Percentiles rank a stretch among this genome's conserved stretches.
Evolutionary conservation across 2,888 invertebrate genomes (phyloP).

Genomic region (Pseudococcus jackbeardsleyi): DNA sequence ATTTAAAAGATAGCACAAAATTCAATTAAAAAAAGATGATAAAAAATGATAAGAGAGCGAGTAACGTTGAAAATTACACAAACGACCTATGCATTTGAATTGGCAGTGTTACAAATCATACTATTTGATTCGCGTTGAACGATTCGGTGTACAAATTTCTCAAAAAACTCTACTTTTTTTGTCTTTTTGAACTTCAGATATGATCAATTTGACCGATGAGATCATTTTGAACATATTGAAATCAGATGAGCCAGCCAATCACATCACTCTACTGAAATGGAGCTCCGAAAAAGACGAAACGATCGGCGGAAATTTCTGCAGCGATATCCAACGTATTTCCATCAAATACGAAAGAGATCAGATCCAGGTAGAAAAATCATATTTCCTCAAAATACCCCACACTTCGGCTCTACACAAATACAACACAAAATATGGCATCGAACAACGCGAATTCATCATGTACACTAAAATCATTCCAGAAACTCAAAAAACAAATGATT

Average conservation of each 20-base stretch:
- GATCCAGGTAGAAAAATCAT: neutral
- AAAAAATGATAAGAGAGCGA: no score
- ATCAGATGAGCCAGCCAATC: neutral
- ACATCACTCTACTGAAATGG: neutral
- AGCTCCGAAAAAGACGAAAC: neutral
- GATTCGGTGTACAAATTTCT: no score
- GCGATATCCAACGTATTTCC: neutral
- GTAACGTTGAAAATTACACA: no score
- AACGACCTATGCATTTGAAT: no score
- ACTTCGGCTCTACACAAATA: neutral
- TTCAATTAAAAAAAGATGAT: no score
- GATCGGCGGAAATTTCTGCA: neutral
- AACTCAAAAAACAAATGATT: neutral
- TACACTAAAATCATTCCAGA: neutral
- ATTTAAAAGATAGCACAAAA: no score
- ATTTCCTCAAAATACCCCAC: neutral
- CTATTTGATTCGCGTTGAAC: no score
- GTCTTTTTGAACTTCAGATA: neutral
- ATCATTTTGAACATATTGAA: neutral
- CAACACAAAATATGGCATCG: neutral
- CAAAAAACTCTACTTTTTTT: no score
- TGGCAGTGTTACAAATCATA: no score
- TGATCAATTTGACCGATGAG: constrained; percentile 7
- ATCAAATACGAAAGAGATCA: neutral
- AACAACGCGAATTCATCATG: constrained; percentile 20